Evolutionary conservation across 53 echinoderm and acorn worm species (phyloP).

Genomic region (Henricia sp.): DNA sequence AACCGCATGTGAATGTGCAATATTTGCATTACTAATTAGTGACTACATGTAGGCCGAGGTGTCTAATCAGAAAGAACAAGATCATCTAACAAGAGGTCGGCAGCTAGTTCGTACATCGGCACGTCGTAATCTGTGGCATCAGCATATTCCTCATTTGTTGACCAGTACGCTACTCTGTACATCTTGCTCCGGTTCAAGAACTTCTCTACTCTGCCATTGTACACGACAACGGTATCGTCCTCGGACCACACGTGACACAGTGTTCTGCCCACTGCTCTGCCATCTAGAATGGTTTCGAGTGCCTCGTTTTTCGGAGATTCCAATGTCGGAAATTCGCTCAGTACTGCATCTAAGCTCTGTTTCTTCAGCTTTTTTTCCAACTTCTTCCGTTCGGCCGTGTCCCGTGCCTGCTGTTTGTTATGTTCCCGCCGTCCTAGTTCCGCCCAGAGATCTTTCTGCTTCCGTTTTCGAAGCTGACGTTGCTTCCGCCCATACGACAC

Average conservation of each 20-base stretch:
- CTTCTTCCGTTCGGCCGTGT: constrained; percentile 29
- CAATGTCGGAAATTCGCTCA: background rate
- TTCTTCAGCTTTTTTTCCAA: constrained; percentile 8
- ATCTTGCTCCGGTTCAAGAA: background rate
- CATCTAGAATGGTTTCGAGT: constrained; percentile 11
- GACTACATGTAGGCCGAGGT: too few species aligned
- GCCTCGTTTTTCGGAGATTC: background rate
- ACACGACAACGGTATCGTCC: background rate
- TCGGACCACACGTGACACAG: constrained; percentile 45
- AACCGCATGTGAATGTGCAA: too few species aligned
- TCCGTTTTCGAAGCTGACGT: constrained; percentile 14
- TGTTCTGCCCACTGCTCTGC: background rate
- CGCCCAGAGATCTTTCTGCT: constrained; percentile 13
- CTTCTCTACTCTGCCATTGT: constrained; percentile 19
- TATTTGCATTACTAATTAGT: too few species aligned
- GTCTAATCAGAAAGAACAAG: too few species aligned
- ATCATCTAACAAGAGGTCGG: too few species aligned
- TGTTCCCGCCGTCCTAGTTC: constrained; percentile 4
- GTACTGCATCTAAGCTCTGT: background rate
- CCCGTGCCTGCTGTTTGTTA: constrained; percentile 36
- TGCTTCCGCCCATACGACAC: constrained; percentile 43
- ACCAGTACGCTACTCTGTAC: constrained; percentile 19
- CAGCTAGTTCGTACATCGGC: too few species aligned
- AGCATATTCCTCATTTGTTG: background rate
- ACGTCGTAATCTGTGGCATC: constrained; percentile 13